Evolutionary conservation across 2,797 vertebrate species (phyloP).

Genomic region (Peromyscus aztecus): DNA sequence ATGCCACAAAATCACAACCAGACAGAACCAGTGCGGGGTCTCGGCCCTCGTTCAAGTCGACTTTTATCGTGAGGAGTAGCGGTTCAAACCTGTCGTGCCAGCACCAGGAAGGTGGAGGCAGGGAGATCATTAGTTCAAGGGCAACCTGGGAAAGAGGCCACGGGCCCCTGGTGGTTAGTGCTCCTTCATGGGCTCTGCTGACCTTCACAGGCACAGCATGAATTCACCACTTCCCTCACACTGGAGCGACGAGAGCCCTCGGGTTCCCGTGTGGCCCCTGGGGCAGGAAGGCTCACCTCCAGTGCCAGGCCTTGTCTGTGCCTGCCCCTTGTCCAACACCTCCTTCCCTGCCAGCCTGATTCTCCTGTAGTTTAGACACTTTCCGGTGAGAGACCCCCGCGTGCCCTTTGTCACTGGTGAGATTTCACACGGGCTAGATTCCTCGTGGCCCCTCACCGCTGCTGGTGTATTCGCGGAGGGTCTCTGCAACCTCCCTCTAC

Average conservation of each 20-base stretch:
- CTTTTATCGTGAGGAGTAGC: background rate
- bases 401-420: background rate
- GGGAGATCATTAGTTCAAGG: background rate
- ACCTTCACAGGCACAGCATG: background rate
- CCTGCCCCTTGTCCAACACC: background rate
- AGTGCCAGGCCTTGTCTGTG: no score
- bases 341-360: no score
- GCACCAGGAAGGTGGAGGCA: background rate
- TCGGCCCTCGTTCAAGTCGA: background rate
- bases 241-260: background rate
- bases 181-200: background rate
- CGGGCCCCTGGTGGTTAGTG: background rate
- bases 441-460: background rate
- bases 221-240: background rate
- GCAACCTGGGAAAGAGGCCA: background rate
- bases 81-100: no score
- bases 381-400: background rate
- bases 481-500: no score
- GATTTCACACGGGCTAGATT: background rate
- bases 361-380: background rate
- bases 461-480: background rate
- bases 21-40: background rate
- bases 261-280: background rate
- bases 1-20: background rate
- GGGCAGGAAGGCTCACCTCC: background rate